phyloP scores from a whole-genome alignment of 2,888 invertebrate genomes.

The Mayetiola destructor region DNA sequence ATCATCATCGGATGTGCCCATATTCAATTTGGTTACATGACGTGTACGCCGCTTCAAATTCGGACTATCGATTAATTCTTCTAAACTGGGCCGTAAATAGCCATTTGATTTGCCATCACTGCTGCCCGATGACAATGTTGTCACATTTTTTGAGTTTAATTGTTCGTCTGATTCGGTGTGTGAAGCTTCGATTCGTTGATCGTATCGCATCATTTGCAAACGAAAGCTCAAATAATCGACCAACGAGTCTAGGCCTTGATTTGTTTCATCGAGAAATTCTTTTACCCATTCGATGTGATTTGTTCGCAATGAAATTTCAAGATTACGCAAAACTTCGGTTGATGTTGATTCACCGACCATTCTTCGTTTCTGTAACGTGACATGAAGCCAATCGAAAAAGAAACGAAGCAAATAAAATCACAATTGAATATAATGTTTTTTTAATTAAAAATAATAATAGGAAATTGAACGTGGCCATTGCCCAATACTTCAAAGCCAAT shows the following conservation, averaged over 20 bases:
- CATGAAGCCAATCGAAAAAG: neutral
- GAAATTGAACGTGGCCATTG: no score
- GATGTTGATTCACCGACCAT: conserved; percentile 95
- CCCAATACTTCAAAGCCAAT: no score
- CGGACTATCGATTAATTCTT: conserved; percentile 49
- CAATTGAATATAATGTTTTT: no score
- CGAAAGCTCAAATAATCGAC: conserved; percentile 95
- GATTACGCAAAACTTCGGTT: conserved; percentile 92
- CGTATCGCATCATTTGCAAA: conserved; percentile 85
- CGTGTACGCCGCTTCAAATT: conserved; percentile 58
- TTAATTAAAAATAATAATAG: no score
- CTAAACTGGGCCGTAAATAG: conserved; percentile 39
- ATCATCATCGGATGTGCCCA: conserved; percentile 94
- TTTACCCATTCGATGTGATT: conserved; percentile 99
- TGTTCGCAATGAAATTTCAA: conserved; percentile 96
- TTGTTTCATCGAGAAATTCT: conserved; percentile 91
- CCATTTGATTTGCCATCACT: conserved; percentile 26
- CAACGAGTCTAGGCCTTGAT: conserved; percentile 89
- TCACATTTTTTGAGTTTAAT: conserved; percentile 36
- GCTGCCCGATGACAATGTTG: conserved; percentile 19
- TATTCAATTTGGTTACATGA: conserved; percentile 77
- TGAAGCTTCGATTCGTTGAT: conserved; percentile 65
- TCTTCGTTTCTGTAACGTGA: conserved; percentile 71
- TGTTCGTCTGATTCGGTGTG: conserved; percentile 64
- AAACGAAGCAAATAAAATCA: neutral